Evolutionary conservation across 1,140 invertebrate species (phyloP), one percentile per base, ranked within the genome.

Genomic region (Dreissena polymorpha): DNA sequence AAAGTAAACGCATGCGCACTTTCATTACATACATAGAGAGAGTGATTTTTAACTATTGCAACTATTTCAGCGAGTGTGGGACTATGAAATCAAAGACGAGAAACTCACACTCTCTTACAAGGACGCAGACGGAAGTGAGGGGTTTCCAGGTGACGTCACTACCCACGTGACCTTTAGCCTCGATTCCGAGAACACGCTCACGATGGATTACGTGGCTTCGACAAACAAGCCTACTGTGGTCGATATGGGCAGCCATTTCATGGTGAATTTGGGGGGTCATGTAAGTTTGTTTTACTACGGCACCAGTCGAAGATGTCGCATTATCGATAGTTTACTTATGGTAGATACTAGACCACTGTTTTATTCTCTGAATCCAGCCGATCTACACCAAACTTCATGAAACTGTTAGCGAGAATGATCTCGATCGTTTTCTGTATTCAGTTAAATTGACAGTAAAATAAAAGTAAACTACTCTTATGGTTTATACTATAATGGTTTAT

Each of bases 171-270:
- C 78, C 6, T 80, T 63, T 25, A 80, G 68, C 0, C 55, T 80
- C 10, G 78, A 72, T 53, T 27, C 70, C n/a, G 78, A 80, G 18
- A 70, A 70, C 21, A 39, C 27, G 10, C 49, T 80, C 10, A 80
- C 68, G 10, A 80, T 80, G 78, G 78, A 80, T 53, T 80, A 80
- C 21, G 63, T 51, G n/a, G 53, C 78, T 14, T 71, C 78, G 1
- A 80, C 78, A 10, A 72, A 23, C 18, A 80, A 80, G 60, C 67
- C 78, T 50, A 80, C 78, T 50, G 70, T 80, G 16, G 69, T 80
- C 39, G 78, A 80, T 39, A 71, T 80, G 78, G 78, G 78, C 2
- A 80, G 78, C 57, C 78, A 80, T 25, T 80, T 80, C n/a, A 80
- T 80, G 78, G 78, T 80, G 0, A 80, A 80, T 27, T 69, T 80